These are phyloP conservation scores for Tragelaphus buxtoni DNA, from an alignment of 2,113 vertebrate species.

Conservation along the genomic window DNA sequence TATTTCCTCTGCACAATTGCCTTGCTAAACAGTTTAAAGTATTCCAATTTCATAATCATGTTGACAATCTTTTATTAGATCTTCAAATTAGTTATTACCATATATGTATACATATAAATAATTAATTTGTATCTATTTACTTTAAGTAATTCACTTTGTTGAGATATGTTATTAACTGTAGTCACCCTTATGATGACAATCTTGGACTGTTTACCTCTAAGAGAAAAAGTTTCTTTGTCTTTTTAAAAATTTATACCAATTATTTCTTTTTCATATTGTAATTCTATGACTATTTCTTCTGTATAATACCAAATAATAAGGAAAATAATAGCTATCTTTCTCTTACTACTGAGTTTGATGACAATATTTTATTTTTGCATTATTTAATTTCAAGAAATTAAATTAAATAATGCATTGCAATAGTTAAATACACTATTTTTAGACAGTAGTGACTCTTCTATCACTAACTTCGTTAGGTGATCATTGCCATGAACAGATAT, in stretches of 20 bases:
- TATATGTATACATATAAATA: not conserved
- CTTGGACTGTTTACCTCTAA: not conserved
- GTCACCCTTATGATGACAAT: not conserved
- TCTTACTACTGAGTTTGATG: not conserved
- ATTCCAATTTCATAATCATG: not conserved
- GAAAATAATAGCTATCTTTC: not conserved
- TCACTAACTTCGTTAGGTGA: not conserved
- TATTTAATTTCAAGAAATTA: not conserved
- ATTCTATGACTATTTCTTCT: not conserved
- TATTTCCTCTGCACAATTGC: not conserved
- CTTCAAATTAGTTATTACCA: not conserved
- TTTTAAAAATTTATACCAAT: not conserved
- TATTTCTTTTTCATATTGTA: not conserved
- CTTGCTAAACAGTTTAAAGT: not conserved
- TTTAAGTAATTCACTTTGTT: not conserved
- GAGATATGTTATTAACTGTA: not conserved
- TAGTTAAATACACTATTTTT: not conserved
- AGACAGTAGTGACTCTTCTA: not conserved
- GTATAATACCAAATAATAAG: not conserved
- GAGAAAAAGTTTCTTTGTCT: not conserved
- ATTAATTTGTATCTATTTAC: not conserved
- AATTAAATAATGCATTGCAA: not conserved
- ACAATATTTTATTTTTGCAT: not conserved
- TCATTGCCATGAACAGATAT: not conserved
- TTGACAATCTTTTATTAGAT: not conserved